A percentile compares a stretch with the other conserved stretches of the same genome.
These are phyloP conservation scores for Pundamilia nyererei DNA, from an alignment of 2,113 vertebrate species.

Conservation along the genomic window DNA sequence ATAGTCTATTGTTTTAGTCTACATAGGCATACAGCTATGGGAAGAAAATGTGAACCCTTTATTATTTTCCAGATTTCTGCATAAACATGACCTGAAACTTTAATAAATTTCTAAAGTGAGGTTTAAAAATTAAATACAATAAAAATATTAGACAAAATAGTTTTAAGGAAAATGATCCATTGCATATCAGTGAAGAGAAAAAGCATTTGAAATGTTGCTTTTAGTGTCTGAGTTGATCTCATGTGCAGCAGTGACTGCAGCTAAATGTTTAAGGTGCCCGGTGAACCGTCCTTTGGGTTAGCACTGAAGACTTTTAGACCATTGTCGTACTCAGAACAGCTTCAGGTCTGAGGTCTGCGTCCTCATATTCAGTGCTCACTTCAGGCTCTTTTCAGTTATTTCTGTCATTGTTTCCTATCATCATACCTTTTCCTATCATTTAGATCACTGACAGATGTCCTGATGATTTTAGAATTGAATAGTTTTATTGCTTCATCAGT, in stretches of 20 bases:
- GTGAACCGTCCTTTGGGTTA: too few relatives aligned
- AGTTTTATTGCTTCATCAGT: not conserved
- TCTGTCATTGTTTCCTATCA: not conserved
- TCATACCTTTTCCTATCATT: not conserved
- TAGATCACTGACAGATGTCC: not conserved
- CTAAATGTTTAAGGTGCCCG: not conserved
- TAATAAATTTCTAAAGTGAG: not conserved
- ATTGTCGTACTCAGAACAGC: not conserved
- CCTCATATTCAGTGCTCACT: fast-evolving
- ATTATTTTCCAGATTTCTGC: not conserved
- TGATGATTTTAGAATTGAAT: not conserved
- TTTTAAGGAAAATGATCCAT: not conserved
- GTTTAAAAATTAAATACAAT: not conserved
- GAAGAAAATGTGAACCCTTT: not conserved
- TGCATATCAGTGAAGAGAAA: not conserved
- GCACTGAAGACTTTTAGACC: not conserved
- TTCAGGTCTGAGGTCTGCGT: not conserved
- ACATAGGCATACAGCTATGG: fast-evolving
- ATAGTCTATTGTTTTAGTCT: not conserved
- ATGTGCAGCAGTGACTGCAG: not conserved
- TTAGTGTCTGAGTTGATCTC: not conserved
- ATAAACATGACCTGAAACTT: not conserved
- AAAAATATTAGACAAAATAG: not conserved
- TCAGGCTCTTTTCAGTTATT: not conserved
- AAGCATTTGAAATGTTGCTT: not conserved